A percentile compares a stretch with the other conserved stretches of the same genome.
Conservation (phyloP, 2,113 vertebrate species). For the Nyctibius bracteatus region DNA sequence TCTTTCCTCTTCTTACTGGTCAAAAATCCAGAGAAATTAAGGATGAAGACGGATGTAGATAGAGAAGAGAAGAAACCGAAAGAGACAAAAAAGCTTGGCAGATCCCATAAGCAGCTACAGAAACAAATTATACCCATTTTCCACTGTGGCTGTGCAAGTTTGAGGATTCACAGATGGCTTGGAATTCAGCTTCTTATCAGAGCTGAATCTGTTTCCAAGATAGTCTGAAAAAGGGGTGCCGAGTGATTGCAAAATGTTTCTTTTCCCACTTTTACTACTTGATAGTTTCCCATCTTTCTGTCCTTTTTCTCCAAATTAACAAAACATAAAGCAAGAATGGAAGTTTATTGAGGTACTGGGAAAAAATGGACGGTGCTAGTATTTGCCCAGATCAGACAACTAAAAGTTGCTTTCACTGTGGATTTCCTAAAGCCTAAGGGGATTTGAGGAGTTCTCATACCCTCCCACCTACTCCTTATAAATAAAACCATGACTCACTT, state of each 20-base stretch:
- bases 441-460: constrained; percentile 37
- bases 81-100: constrained; percentile 37
- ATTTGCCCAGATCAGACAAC: not conserved
- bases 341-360: not conserved
- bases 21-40: constrained; percentile 57
- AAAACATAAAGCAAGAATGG: not conserved
- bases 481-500: constrained; percentile 59
- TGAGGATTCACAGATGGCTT: constrained; percentile 65
- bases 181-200: constrained; percentile 35
- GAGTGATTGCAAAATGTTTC: not conserved
- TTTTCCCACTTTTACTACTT: constrained; percentile 1
- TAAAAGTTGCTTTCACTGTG: not conserved
- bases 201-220: constrained; percentile 16
- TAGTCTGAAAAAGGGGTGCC: constrained; percentile 7
- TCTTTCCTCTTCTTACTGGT: constrained; percentile 50
- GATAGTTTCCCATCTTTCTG: not conserved
- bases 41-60: constrained; percentile 36
- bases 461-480: constrained; percentile 46
- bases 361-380: not conserved
- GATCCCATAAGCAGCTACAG: constrained; percentile 32
- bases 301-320: not conserved
- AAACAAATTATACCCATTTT: constrained; percentile 65
- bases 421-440: constrained; percentile 27
- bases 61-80: constrained; percentile 1
- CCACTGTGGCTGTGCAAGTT: constrained; percentile 57